phyloP scores from a whole-genome alignment of 2,888 invertebrate genomes.

The Laothoe populi region DNA sequence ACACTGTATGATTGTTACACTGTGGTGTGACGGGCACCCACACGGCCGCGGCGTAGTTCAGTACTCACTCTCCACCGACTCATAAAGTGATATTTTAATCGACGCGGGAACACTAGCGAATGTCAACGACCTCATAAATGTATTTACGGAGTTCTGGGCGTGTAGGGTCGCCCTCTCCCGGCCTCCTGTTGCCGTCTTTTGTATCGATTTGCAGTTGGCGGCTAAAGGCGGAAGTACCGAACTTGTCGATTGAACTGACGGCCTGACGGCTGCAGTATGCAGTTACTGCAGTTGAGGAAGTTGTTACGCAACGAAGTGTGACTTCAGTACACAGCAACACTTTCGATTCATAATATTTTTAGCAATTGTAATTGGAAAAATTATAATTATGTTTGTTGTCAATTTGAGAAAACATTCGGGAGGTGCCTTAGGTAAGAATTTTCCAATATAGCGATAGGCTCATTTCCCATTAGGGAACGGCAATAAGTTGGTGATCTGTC shows the following conservation, averaged over 20 bases:
- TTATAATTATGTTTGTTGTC: too few species aligned
- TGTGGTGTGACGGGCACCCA: neutral
- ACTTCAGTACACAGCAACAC: neutral
- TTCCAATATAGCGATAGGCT: too few species aligned
- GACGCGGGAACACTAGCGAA: neutral
- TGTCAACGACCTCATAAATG: constrained; percentile 21
- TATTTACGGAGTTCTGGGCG: constrained; percentile 7
- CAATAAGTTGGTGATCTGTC: too few species aligned
- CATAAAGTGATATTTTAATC: constrained; percentile 16
- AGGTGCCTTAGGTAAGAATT: too few species aligned
- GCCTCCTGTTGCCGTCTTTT: neutral
- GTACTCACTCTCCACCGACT: neutral
- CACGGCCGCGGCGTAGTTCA: neutral
- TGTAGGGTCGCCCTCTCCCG: neutral
- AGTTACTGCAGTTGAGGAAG: neutral
- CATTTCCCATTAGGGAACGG: too few species aligned
- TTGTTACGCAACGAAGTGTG: neutral
- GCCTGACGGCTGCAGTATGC: neutral
- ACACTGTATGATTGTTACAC: neutral
- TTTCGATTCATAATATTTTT: neutral
- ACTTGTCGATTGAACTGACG: neutral
- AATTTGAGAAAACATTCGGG: too few species aligned
- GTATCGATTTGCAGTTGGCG: neutral
- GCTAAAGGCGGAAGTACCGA: neutral
- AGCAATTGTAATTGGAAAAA: neutral